phyloP scores from a whole-genome alignment of 2,888 invertebrate genomes.

The Myathropa florea region DNA sequence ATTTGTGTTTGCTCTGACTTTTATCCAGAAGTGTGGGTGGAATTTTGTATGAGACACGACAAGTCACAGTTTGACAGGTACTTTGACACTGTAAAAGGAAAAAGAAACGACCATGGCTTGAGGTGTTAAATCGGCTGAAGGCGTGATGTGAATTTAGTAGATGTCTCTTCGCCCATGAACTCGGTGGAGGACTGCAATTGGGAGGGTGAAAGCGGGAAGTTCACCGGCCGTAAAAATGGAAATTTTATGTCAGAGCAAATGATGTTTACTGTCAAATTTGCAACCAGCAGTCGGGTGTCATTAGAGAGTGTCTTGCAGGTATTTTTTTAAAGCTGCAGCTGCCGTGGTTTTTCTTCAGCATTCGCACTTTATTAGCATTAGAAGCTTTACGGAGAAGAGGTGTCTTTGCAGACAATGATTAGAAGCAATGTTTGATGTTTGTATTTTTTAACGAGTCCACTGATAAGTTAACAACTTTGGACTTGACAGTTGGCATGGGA shows the following conservation, averaged over 20 bases:
- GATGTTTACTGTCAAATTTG: background rate
- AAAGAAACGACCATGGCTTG: conserved; percentile 2
- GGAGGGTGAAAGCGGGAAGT: background rate
- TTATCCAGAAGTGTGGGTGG: conserved; percentile 41
- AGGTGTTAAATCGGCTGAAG: conserved; percentile 31
- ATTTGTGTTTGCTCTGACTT: conserved; percentile 33
- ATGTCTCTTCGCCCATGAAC: background rate
- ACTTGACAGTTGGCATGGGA: too few relatives aligned
- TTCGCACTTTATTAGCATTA: too few relatives aligned
- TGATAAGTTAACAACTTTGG: too few relatives aligned
- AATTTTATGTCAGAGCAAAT: background rate
- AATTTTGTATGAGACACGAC: conserved; percentile 51
- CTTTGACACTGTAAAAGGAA: conserved; percentile 22
- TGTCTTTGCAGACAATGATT: too few relatives aligned
- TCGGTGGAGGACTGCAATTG: background rate
- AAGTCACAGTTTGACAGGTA: conserved; percentile 30
- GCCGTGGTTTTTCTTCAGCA: background rate
- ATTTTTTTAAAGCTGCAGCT: background rate
- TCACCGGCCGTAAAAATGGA: background rate
- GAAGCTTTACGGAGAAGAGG: too few relatives aligned
- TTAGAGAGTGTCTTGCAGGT: background rate
- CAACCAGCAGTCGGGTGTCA: background rate
- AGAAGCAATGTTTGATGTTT: too few relatives aligned
- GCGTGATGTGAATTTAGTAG: conserved; percentile 41
- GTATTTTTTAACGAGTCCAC: too few relatives aligned